A percentile compares a stretch with the other conserved stretches of the same genome.
These are phyloP conservation scores for Apantesis nais DNA, from an alignment of 2,888 invertebrate species.

Conservation along the genomic window DNA sequence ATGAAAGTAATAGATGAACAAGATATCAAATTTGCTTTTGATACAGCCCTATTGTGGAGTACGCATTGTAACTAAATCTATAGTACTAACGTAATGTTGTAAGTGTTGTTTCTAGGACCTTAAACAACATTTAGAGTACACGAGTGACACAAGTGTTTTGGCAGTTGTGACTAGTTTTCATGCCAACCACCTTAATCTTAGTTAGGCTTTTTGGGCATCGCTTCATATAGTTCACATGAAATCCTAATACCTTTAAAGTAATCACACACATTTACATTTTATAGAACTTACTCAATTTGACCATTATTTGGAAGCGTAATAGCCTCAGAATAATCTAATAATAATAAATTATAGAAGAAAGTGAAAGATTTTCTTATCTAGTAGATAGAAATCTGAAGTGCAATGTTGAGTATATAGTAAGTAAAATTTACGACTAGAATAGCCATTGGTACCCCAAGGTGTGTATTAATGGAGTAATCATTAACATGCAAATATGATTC, in stretches of 20 bases:
- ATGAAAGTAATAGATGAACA: not conserved
- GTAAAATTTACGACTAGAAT: too few relatives aligned
- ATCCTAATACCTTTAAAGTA: not conserved
- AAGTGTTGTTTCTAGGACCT: not conserved
- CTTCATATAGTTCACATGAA: not conserved
- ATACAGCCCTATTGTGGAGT: not conserved
- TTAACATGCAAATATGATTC: not conserved
- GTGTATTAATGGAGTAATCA: conserved; percentile 5
- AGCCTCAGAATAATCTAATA: too few relatives aligned
- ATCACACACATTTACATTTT: too few relatives aligned
- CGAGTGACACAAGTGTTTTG: not conserved
- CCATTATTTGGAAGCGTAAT: too few relatives aligned
- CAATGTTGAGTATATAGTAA: too few relatives aligned
- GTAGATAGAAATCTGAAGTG: too few relatives aligned
- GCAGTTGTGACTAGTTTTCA: not conserved
- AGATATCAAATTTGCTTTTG: not conserved
- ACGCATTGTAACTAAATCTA: not conserved
- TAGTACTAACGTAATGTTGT: not conserved
- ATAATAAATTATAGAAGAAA: too few relatives aligned
- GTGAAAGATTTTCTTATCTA: too few relatives aligned
- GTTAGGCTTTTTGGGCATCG: not conserved
- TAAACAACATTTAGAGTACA: not conserved
- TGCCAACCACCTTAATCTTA: not conserved
- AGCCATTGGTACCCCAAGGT: not conserved
- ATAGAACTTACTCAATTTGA: too few relatives aligned